These are phyloP conservation scores for Saturnia japonica DNA, from an alignment of 2,888 invertebrate genomes.

Conservation along the genomic window DNA sequence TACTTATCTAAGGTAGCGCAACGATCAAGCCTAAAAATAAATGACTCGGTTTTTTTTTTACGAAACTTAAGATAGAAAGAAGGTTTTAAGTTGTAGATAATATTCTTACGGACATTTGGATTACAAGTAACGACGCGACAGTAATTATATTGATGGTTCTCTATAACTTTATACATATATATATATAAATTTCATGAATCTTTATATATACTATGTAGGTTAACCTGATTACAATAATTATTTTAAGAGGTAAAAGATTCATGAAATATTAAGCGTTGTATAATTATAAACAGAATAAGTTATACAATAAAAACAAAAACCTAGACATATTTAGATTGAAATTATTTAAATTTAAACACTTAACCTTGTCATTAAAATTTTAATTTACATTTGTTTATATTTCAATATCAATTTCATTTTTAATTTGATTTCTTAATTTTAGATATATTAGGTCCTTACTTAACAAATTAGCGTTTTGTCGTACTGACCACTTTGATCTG, in stretches of 20 bases:
- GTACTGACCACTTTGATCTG: no score
- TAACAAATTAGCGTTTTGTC: no score
- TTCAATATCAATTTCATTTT: neutral
- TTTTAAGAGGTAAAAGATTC: neutral
- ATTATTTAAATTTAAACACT: neutral
- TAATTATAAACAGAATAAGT: neutral
- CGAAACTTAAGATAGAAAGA: neutral
- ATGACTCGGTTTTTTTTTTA: no score
- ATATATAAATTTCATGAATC: neutral
- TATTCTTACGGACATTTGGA: constrained; percentile 1
- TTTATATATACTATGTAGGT: neutral
- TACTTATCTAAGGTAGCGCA: no score
- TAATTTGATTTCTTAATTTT: neutral
- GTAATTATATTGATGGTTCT: no score
- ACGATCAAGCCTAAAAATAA: no score
- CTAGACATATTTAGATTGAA: neutral
- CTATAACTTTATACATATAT: no score
- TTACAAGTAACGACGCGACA: constrained; percentile 1
- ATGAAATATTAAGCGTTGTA: neutral
- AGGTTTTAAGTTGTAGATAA: neutral
- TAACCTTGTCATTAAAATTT: neutral
- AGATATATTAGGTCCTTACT: no score
- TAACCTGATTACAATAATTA: neutral
- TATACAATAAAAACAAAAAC: neutral
- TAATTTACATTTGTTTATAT: neutral